Percentiles rank a stretch among this genome's conserved stretches.
Evolutionary conservation across 2,888 invertebrate genomes (phyloP).

Genomic region (Isoperla grammatica): DNA sequence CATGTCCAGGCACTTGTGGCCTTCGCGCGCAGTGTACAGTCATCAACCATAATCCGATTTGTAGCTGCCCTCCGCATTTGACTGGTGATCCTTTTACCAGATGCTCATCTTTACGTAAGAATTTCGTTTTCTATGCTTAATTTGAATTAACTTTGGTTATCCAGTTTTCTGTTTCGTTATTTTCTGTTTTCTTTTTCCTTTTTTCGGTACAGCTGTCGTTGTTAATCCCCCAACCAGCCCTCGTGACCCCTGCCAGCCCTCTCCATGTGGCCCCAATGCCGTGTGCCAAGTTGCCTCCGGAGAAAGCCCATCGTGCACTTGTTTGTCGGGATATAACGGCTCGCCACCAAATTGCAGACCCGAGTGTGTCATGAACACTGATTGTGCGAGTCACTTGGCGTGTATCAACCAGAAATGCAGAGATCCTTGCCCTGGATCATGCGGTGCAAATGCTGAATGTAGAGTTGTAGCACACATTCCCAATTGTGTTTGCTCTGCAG

Average conservation of each 20-base stretch:
- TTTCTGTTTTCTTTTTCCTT: conserved; percentile 19
- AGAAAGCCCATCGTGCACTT: conserved; percentile 51
- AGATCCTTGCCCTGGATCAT: conserved; percentile 49
- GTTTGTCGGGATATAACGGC: conserved; percentile 46
- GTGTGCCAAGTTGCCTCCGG: conserved; percentile 51
- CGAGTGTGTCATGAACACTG: conserved; percentile 44
- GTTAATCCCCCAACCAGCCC: conserved; percentile 1
- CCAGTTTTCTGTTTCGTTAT: conserved; percentile 11
- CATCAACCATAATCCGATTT: conserved; percentile 79
- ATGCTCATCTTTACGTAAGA: conserved; percentile 63
- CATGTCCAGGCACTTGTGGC: conserved; percentile 79
- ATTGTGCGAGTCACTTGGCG: conserved; percentile 43
- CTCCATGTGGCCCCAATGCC: conserved; percentile 47
- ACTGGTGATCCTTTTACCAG: conserved; percentile 77
- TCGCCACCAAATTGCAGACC: conserved; percentile 47
- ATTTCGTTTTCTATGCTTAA: conserved; percentile 16
- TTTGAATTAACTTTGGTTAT: conserved; percentile 29
- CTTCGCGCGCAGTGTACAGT: conserved; percentile 74
- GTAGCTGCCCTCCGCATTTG: conserved; percentile 69
- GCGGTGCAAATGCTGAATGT: conserved; percentile 40
- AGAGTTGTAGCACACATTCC: conserved; percentile 40
- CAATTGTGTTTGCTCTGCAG: conserved; percentile 42
- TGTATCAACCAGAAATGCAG: conserved; percentile 41
- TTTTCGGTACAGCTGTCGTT: neutral
- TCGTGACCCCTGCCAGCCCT: conserved; percentile 34